Base-by-base conservation (phyloP, 2,797 vertebrate species). In the Alcedo quadribrachys region DNA sequence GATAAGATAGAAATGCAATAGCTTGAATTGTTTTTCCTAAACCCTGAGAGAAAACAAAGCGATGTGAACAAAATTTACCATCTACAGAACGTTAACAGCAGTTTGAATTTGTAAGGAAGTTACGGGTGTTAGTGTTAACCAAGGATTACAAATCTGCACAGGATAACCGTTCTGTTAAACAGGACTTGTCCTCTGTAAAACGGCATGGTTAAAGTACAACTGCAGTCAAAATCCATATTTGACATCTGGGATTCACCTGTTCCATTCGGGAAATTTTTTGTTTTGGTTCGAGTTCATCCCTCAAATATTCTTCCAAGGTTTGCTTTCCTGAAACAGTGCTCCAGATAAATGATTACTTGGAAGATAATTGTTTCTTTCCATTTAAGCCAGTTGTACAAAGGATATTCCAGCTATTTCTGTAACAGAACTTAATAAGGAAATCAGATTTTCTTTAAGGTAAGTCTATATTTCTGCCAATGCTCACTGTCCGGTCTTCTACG, bases 1-100 rank as follows among this genome's bases (percentile, higher is more conserved):
- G 98, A 87, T 99, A 97, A 63, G 98, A 98, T 89, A 99, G 97
- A 97, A 99, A 99, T 8, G 99, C 97, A 95, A 99, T 99, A 51
- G 99, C 98, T 97, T 99, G 99, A 96, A 99, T 99, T 48, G 99
- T 99, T 98, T 99, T 99, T 70, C 99, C 99, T 93, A 99, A 98
- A 93, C 99, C 99, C 99, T 99, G 96, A 28, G 58, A 94, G 89
- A 92, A 92, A 96, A 96, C 3, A 86, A 79, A 85, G 37, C 35
- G 33, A 78, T 94, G 96, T 81, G 87, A 94, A 96, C 22, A 94
- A 20, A 95, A 95, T 35, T 85, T 70, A 87, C 37, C 53, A 22
- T 42, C 40, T 51, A 40, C 21, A 27, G 28, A 77, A 68, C 8
- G 18, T 6, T 6, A 65, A 6, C 1, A 58, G 5, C 15, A 7